Percentiles rank a stretch among this genome's conserved stretches.
phyloP scores from a whole-genome alignment of 2,888 invertebrate genomes.

The Agrotis ipsilon region DNA sequence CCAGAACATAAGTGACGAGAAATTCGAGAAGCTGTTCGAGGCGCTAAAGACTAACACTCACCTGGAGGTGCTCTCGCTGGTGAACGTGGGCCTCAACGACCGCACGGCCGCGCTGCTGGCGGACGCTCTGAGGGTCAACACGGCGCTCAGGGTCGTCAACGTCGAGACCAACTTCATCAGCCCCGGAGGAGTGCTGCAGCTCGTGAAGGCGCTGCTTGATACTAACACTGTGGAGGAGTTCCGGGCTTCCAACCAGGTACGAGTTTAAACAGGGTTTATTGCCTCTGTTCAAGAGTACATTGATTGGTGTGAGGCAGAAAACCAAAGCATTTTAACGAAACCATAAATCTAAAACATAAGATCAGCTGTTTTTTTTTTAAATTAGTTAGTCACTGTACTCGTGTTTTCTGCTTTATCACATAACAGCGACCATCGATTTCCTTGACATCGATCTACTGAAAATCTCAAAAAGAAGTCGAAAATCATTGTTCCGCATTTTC shows the following conservation, averaged over 20 bases:
- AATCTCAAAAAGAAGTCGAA: no score
- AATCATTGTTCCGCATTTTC: no score
- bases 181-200: conserved; percentile 96
- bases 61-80: conserved; percentile 97
- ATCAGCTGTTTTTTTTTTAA: no score
- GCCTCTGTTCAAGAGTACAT: no score
- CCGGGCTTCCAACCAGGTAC: conserved; percentile 97
- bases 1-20: conserved; percentile 99
- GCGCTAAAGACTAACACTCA: conserved; percentile 97
- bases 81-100: conserved; percentile 98
- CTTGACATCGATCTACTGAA: no score
- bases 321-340: no score
- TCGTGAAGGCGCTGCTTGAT: conserved; percentile 96
- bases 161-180: conserved; percentile 99
- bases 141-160: conserved; percentile 95
- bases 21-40: conserved; percentile 97
- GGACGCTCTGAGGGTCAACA: conserved; percentile 95
- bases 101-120: conserved; percentile 95
- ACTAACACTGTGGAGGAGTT: conserved; percentile 98
- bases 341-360: no score
- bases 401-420: no score
- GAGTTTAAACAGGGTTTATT: no score
- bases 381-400: no score
- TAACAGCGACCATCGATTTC: no score
- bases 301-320: no score